Base-by-base conservation (phyloP, 2,113 vertebrate genomes). In the Labeo rohita region DNA sequence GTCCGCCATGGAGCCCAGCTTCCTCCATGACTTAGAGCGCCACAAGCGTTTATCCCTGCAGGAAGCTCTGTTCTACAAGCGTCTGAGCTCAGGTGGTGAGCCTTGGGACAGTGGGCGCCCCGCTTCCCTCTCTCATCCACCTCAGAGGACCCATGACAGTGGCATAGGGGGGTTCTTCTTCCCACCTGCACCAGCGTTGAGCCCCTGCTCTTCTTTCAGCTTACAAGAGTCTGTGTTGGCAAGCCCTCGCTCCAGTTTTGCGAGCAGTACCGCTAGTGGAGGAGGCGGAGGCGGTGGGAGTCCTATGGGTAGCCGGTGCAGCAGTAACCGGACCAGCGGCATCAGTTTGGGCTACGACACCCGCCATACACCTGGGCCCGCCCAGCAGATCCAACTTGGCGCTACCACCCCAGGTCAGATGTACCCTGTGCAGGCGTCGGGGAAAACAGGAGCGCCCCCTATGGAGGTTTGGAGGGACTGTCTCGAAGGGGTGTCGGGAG, bases 321-420 rank as follows among this genome's bases (percentile, higher is more conserved):
- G 96, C 93, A 97, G 96, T 93, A 97, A 96, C 88, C 93, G 96
- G 3, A 97, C 96, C 89, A 97, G 96, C 3, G 96, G 96, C 85
- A 97, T 97, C 92, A 97, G 96, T 89, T 93, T 97, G 88, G 96
- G 96, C 85, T 97, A 96, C 6, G 96, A 97, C 92, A 94, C 94
- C 0, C 93, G 96, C 45, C 95, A 96, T 85, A 93, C 95, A 2
- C 91, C 94, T 45, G 95, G 92, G 28, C 93, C 92, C n/a, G 89
- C 93, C 0, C 93, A 59, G 11, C 93, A 90, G 72, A 92, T 92
- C 66, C 93, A 92, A 82, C 54, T 90, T 0, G 93, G 90, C 36
- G 90, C 90, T 21, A 85, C 89, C 6, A 84, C 78, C 13, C 85
- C 72, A 1, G 89, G 91, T 3, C 89, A 83, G 43, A 81, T 79